Evolutionary conservation across 2,797 vertebrate species (phyloP).

Genomic region (Myotis planiceps): DNA sequence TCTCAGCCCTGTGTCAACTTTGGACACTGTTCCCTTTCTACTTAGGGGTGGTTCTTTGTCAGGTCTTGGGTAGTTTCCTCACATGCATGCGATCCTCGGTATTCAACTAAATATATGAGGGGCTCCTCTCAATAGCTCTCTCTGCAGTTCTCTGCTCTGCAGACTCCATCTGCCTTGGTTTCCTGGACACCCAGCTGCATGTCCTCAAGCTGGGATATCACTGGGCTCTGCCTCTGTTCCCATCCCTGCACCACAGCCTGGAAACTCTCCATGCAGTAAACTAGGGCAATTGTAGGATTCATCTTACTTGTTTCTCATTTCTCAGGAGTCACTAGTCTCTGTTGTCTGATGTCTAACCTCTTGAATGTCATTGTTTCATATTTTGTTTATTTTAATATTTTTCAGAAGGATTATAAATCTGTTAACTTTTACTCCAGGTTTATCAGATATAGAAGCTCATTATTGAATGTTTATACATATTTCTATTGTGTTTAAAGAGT

Average conservation of each 20-base stretch:
- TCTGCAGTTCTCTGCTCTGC: neutral
- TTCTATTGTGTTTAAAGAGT: neutral
- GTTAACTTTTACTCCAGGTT: neutral
- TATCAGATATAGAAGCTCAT: neutral
- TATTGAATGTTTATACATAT: neutral
- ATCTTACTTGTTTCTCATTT: neutral
- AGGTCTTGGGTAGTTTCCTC: neutral
- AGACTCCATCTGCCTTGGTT: neutral
- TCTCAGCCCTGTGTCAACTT: neutral
- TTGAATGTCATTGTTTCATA: neutral
- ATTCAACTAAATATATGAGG: neutral
- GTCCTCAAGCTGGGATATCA: neutral
- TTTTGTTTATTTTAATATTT: slow-evolving; percentile 7
- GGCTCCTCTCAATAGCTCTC: neutral
- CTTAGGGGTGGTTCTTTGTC: neutral
- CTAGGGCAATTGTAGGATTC: neutral
- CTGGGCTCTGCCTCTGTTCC: neutral
- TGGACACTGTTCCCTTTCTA: neutral
- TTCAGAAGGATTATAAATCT: neutral
- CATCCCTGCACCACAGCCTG: neutral
- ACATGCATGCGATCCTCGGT: neutral
- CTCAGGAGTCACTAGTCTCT: neutral
- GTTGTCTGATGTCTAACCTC: neutral
- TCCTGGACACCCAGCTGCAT: neutral
- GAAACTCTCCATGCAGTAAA: neutral